A percentile compares a stretch with the other conserved stretches of the same genome.
Conservation (phyloP, 2,888 invertebrate species). For the Cantharis nigra region DNA sequence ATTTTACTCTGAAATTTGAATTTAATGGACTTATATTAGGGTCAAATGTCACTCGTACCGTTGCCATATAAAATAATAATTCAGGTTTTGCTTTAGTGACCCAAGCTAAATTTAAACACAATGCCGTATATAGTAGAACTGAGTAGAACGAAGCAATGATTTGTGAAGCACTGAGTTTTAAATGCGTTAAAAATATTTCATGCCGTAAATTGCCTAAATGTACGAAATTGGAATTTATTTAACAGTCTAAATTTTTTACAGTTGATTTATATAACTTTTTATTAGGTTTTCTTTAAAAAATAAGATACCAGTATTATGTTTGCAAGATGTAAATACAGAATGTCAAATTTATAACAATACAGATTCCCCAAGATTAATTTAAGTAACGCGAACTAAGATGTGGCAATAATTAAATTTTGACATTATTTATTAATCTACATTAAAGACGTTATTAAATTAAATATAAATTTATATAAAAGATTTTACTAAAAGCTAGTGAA, state of each 20-base stretch:
- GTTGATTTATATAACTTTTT: conserved; percentile 36
- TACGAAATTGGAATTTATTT: conserved; percentile 48
- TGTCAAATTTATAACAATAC: neutral
- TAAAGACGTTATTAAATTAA: neutral
- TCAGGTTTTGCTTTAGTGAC: conserved; percentile 28
- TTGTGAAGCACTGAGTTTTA: conserved; percentile 37
- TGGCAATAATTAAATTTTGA: neutral
- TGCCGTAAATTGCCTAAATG: conserved; percentile 45
- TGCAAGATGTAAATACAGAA: neutral
- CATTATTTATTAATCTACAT: neutral
- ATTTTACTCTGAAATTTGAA: conserved; percentile 22
- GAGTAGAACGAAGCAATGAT: conserved; percentile 28
- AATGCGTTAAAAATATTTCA: conserved; percentile 45
- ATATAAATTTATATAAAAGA: neutral
- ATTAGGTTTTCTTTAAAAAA: conserved; percentile 42
- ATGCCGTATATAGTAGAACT: conserved; percentile 9
- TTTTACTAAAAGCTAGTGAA: neutral
- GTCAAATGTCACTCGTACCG: conserved; percentile 19
- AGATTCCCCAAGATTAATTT: neutral
- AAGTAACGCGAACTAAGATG: neutral
- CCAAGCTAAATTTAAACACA: conserved; percentile 28
- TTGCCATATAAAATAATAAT: conserved; percentile 27
- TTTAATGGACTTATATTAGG: conserved; percentile 29
- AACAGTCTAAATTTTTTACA: conserved; percentile 37
- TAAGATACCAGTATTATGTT: neutral